Percentiles rank a stretch among this genome's conserved stretches.
Conservation (phyloP, 1,140 invertebrate genomes). For the Wasmannia auropunctata region DNA sequence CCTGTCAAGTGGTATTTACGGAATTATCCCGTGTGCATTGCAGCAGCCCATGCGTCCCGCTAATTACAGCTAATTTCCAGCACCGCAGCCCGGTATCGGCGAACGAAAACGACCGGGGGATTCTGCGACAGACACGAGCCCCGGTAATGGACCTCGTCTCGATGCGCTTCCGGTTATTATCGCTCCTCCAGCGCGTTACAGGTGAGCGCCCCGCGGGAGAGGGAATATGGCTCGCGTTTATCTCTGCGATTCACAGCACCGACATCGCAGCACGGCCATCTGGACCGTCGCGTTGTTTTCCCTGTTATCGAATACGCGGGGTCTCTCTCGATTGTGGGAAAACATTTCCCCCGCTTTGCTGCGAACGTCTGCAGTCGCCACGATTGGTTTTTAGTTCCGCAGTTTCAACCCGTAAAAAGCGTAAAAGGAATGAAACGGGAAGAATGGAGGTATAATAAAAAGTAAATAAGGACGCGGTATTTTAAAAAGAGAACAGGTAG, state of each 20-base stretch:
- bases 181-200: conserved; percentile 51
- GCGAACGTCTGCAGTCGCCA: not conserved
- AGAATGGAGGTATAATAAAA: not conserved
- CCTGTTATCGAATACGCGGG: conserved; percentile 5
- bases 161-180: conserved; percentile 70
- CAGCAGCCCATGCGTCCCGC: conserved; percentile 18
- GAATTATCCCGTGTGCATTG: conserved; percentile 12
- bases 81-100: not conserved
- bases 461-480: not conserved
- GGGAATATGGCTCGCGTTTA: conserved; percentile 54
- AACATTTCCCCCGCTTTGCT: not conserved
- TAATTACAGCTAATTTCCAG: conserved; percentile 63
- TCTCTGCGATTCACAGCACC: conserved; percentile 58
- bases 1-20: conserved; percentile 25
- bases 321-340: conserved; percentile 13
- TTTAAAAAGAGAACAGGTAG: not conserved
- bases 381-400: not conserved
- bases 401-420: not conserved
- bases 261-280: conserved; percentile 16
- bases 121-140: conserved; percentile 31
- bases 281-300: conserved; percentile 19
- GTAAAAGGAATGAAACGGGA: not conserved
- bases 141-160: conserved; percentile 67
- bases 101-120: conserved; percentile 30
- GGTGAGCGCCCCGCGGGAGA: not conserved